Evolutionary conservation across 2,113 vertebrate species (phyloP), one percentile per base, ranked within the genome.

Genomic region (Hystrix brachyura): DNA sequence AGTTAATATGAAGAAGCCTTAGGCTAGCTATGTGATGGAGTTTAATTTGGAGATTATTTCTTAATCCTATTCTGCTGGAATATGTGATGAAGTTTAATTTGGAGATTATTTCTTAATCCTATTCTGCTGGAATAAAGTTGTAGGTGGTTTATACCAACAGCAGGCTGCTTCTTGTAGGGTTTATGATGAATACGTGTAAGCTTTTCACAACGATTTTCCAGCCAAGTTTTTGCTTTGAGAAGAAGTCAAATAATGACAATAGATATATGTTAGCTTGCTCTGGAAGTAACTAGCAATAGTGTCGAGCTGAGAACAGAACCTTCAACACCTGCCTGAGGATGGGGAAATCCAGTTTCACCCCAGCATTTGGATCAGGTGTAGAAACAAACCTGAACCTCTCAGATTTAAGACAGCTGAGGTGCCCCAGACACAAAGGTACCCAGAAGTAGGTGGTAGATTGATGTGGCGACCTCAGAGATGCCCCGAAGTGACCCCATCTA

Each of bases 1-100:
- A 91, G 69, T 88, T 91, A 76, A 87, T 38, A 84, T 81, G 51
- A 89, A 82, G 48, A 78, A 93, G 57, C 25, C 19, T 83, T 46
- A 15, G 29, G 53, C 74, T 83, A n/a, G n/a, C n/a, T n/a, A n/a
- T n/a, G n/a, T n/a, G n/a, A n/a, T n/a, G n/a, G n/a, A 46, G 55
- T 86, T 87, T 80, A 62, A 69, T 62, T 74, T 82, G 65, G 43
- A 86, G 60, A 46, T 74, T 46, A 21, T 82, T 81, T 96, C 53
- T 95, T 82, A 21, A 71, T 72, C 83, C 51, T 23, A 10, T 10
- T 10, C 3, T 17, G 15, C 46, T n/a, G 60, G 32, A 83, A 80
- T n/a, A 38, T 38, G 38, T 38, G 38, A 38, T 38, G 38, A 2
- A 46, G 55, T 86, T 87, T 80, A 62, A 69, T 62, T 74, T 82